Conservation (phyloP, 2,888 invertebrate genomes). For the Serrognathus titanus region DNA sequence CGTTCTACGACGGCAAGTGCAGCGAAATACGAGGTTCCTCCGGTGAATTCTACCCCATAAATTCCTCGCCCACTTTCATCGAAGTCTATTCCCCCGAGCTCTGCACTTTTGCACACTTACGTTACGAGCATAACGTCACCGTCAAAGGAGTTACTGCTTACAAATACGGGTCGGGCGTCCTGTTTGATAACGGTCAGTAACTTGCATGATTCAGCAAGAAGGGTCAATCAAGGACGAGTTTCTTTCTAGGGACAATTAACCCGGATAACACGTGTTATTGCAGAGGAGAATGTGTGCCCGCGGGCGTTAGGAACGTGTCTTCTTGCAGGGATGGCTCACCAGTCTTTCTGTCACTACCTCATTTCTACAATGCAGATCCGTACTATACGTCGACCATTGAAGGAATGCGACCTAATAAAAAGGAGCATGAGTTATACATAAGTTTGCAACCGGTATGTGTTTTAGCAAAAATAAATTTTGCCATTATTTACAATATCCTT, state of each 20-base stretch:
- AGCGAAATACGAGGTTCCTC: slow-evolving; percentile 68
- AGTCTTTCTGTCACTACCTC: slow-evolving; percentile 73
- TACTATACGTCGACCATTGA: slow-evolving; percentile 50
- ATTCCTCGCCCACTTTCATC: slow-evolving; percentile 57
- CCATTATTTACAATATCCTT: slow-evolving; percentile 4
- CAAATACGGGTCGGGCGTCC: slow-evolving; percentile 60
- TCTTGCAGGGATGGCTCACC: slow-evolving; percentile 67
- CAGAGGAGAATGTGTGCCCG: slow-evolving; percentile 66
- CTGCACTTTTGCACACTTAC: slow-evolving; percentile 64
- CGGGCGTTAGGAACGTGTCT: slow-evolving; percentile 75
- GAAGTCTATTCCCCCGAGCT: slow-evolving; percentile 70
- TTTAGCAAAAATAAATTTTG: not conserved
- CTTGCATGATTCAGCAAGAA: too few relatives aligned
- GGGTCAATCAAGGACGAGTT: not conserved
- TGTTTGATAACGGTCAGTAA: slow-evolving; percentile 63
- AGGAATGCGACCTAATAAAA: slow-evolving; percentile 64
- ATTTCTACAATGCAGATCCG: slow-evolving; percentile 65
- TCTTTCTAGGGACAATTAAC: slow-evolving; percentile 53
- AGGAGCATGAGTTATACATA: slow-evolving; percentile 70
- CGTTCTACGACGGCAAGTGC: slow-evolving; percentile 56
- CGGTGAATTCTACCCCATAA: slow-evolving; percentile 75
- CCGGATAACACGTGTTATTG: slow-evolving; percentile 69
- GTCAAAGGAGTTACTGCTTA: slow-evolving; percentile 62
- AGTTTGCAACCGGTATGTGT: slow-evolving; percentile 61
- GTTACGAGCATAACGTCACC: slow-evolving; percentile 57